phyloP scores from a whole-genome alignment of 2,797 vertebrate species.

The Pseudochirops corinnae region DNA sequence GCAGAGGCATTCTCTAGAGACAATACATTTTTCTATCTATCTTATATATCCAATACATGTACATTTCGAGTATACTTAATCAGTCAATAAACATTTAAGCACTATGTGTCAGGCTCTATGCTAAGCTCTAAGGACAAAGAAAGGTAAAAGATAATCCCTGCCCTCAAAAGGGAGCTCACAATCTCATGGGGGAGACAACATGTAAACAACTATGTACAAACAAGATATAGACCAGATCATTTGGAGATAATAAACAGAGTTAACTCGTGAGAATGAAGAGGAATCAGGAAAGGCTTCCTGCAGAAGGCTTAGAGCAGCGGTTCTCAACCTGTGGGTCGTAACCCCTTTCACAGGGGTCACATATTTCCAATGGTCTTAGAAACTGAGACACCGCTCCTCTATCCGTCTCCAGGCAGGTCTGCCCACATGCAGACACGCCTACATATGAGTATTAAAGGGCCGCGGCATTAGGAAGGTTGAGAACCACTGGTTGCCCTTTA shows the following conservation, averaged over 20 bases:
- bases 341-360: too few relatives aligned
- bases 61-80: not conserved
- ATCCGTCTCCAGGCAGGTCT: too few relatives aligned
- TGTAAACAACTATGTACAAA: not conserved
- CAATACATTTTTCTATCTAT: not conserved
- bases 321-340: too few relatives aligned
- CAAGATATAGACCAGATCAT: not conserved
- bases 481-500: not conserved
- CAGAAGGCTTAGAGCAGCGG: not conserved
- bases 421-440: too few relatives aligned
- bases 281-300: not conserved
- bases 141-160: not conserved
- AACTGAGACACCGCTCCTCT: too few relatives aligned
- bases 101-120: not conserved
- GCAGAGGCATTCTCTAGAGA: not conserved
- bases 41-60: not conserved
- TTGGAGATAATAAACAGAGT: not conserved
- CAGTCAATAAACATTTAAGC: not conserved
- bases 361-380: too few relatives aligned
- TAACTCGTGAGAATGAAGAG: not conserved
- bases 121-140: not conserved
- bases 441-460: too few relatives aligned
- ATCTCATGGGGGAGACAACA: not conserved
- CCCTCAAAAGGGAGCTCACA: rapidly evolving
- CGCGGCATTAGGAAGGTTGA: too few relatives aligned